Base-by-base conservation (phyloP, 2,113 vertebrate species). In the Progne subis region DNA sequence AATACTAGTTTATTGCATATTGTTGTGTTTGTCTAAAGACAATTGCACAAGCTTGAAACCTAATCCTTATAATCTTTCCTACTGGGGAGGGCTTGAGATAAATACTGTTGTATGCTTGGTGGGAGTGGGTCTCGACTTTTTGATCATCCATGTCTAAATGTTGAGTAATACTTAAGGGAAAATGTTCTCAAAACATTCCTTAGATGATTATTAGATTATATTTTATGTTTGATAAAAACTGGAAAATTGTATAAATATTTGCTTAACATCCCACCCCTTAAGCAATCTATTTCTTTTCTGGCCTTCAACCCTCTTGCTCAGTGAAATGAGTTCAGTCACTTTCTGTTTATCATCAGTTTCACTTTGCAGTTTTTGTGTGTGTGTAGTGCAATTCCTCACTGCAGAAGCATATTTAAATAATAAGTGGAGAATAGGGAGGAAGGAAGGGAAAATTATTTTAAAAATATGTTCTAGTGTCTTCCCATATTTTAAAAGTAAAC, bases 131-230 rank as follows among this genome's bases (percentile, higher is more conserved):
- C 92, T 92, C 28, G 25, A 92, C 76, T 92, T 97, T 92, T 94
- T 97, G 94, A 93, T 96, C 94, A 90, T 93, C 92, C 76, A 49
- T 95, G 90, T 96, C 87, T 95, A 92, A 94, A 95, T 77, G 82
- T 92, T 97, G 95, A 95, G 90, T 96, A 96, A 97, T 97, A 96
- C 94, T 95, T 94, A 81, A 93, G 94, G 90, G 92, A 96, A 67
- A 93, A 93, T 86, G 95, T 95, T 96, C 94, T 95, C 94, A 96
- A 97, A 97, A 96, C 91, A 96, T 95, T 95, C 95, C 94, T 95
- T 96, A 95, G 95, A 97, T 96, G 79, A 96, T 97, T 96, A 95
- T 96, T 97, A 97, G 94, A 96, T 96, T 96, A 96, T 95, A 96
- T 94, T 97, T 96, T 96, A 93, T 86, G 88, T 97, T 97, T 96